Conservation (phyloP, 1,140 invertebrate species). For the Eurosta solidaginis region DNA sequence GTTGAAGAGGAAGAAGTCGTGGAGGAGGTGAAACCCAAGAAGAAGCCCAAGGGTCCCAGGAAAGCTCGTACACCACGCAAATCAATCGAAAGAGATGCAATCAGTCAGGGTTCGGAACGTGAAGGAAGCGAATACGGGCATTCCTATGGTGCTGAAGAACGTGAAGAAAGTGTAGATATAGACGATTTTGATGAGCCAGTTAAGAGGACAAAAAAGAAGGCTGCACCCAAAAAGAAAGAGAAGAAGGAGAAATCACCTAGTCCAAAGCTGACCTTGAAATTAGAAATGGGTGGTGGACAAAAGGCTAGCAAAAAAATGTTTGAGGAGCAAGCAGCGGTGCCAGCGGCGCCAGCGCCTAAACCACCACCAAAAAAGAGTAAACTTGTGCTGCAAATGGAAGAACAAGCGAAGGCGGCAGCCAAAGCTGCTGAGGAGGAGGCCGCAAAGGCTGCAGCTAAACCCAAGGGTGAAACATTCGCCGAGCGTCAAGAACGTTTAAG, state of each 20-base stretch:
- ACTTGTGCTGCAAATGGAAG: slow-evolving; percentile 56
- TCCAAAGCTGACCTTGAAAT: slow-evolving; percentile 57
- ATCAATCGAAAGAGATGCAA: slow-evolving; percentile 48
- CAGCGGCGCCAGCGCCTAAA: slow-evolving; percentile 42
- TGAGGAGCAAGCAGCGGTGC: slow-evolving; percentile 42
- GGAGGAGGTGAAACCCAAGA: slow-evolving; percentile 54
- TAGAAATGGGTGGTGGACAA: slow-evolving; percentile 55
- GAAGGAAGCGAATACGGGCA: slow-evolving; percentile 32
- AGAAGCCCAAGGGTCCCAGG: slow-evolving; percentile 48
- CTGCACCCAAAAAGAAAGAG: slow-evolving; percentile 55
- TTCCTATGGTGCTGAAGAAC: slow-evolving; percentile 38
- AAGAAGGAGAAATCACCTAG: slow-evolving; percentile 57
- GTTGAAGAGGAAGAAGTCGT: slow-evolving; percentile 47
- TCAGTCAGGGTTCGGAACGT: neutral
- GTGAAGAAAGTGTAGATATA: slow-evolving; percentile 49
- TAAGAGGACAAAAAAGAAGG: slow-evolving; percentile 55
- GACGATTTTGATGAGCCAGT: slow-evolving; percentile 51
- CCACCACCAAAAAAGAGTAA: slow-evolving; percentile 59
- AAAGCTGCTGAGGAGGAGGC: slow-evolving; percentile 54
- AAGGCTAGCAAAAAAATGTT: slow-evolving; percentile 59
- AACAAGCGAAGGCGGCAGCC: slow-evolving; percentile 51
- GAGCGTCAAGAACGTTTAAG: slow-evolving; percentile 53
- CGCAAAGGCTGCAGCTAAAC: slow-evolving; percentile 45
- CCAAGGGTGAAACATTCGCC: slow-evolving; percentile 56
- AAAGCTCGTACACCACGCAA: slow-evolving; percentile 48